phyloP scores from a whole-genome alignment of 2,113 vertebrate species.

The Ophthalmolycus amberensis region DNA sequence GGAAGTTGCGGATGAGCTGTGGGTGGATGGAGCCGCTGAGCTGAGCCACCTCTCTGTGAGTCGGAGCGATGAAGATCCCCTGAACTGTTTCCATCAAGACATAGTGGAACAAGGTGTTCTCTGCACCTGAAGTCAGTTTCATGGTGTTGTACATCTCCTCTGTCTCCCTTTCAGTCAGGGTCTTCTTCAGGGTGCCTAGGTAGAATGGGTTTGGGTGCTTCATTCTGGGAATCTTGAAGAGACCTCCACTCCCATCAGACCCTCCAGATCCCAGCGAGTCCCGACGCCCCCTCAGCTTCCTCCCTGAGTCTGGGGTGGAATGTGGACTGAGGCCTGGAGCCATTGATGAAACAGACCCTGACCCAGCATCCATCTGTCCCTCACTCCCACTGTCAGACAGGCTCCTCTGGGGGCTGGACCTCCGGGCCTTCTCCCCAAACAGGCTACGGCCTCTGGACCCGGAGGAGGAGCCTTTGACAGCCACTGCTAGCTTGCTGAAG shows the following conservation, averaged over 20 bases:
- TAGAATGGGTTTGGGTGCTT: slow-evolving; percentile 92
- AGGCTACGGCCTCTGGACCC: slow-evolving; percentile 77
- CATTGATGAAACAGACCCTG: slow-evolving; percentile 6
- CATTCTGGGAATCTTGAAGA: slow-evolving; percentile 85
- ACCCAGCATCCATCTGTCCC: slow-evolving; percentile 70
- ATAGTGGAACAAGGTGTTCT: slow-evolving; percentile 97
- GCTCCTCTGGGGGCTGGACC: slow-evolving; percentile 83
- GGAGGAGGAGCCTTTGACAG: slow-evolving; percentile 75
- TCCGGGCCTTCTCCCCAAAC: slow-evolving; percentile 83
- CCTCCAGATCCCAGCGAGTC: slow-evolving; percentile 79
- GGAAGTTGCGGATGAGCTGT: slow-evolving; percentile 93
- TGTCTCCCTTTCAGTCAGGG: slow-evolving; percentile 86
- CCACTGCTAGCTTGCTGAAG: slow-evolving; percentile 84
- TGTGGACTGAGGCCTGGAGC: slow-evolving; percentile 71
- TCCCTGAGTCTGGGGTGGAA: slow-evolving; percentile 72
- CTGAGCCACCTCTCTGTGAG: slow-evolving; percentile 89
- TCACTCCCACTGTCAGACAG: slow-evolving; percentile 80
- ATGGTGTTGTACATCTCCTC: slow-evolving; percentile 86
- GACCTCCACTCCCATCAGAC: slow-evolving; percentile 76
- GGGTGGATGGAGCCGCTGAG: slow-evolving; percentile 91
- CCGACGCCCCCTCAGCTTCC: slow-evolving; percentile 70
- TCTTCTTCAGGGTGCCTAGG: slow-evolving; percentile 89
- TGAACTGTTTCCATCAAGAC: slow-evolving; percentile 92
- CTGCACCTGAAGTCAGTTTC: slow-evolving; percentile 91
- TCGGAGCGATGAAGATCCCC: slow-evolving; percentile 95